A percentile compares a stretch with the other conserved stretches of the same genome.
Conservation (phyloP, 2,113 vertebrate genomes). For the Colaptes auratus region DNA sequence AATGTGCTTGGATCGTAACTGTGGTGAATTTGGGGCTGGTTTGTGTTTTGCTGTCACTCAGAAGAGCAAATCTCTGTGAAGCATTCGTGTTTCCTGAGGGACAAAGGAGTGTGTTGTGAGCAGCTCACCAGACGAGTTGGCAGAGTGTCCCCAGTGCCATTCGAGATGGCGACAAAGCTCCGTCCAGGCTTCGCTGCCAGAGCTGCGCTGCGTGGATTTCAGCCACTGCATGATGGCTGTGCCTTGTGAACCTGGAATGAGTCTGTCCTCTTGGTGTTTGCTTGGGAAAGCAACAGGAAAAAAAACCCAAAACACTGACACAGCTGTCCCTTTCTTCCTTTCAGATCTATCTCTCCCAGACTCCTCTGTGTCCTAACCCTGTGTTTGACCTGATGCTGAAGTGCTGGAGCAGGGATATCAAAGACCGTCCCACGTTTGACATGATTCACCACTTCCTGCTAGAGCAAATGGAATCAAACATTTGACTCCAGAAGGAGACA, state of each 20-base stretch:
- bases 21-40: slow-evolving; percentile 19
- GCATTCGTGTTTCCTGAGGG: background rate
- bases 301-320: background rate
- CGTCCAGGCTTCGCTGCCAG: background rate
- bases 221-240: background rate
- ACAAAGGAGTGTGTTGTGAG: slow-evolving; percentile 30
- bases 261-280: background rate
- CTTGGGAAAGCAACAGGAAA: background rate
- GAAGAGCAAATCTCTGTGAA: background rate
- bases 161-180: background rate
- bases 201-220: background rate
- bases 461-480: slow-evolving; percentile 81
- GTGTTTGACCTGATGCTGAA: slow-evolving; percentile 93
- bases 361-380: slow-evolving; percentile 86
- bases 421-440: slow-evolving; percentile 91
- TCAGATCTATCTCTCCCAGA: slow-evolving; percentile 92
- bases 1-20: slow-evolving; percentile 23
- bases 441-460: slow-evolving; percentile 87
- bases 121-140: slow-evolving; percentile 32
- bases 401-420: slow-evolving; percentile 95
- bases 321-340: slow-evolving; percentile 4
- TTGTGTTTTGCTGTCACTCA: slow-evolving; percentile 38
- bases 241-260: background rate
- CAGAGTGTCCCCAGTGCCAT: background rate
- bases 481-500: slow-evolving; percentile 12